phyloP scores from a whole-genome alignment of 2,888 invertebrate genomes.

The Melitaea athalia region DNA sequence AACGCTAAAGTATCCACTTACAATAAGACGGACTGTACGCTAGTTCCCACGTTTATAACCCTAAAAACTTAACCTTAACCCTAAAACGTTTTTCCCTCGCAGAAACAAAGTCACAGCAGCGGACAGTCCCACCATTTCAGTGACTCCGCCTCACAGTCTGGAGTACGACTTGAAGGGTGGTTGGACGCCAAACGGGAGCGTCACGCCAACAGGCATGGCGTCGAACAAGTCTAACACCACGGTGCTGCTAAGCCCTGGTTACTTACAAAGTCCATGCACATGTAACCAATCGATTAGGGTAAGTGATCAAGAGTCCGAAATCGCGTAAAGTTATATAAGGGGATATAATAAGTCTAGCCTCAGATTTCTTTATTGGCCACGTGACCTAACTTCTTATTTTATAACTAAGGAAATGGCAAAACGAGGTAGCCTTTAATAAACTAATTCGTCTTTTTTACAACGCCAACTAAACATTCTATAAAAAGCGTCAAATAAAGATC shows the following conservation, averaged over 20 bases:
- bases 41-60: no score
- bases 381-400: no score
- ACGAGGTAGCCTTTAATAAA: no score
- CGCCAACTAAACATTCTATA: no score
- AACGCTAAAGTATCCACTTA: no score
- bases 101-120: slow-evolving; percentile 72
- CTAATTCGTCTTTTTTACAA: no score
- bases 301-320: slow-evolving; percentile 26
- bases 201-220: slow-evolving; percentile 74
- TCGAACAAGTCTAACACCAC: slow-evolving; percentile 68
- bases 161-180: slow-evolving; percentile 73
- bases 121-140: slow-evolving; percentile 75
- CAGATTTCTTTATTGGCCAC: no score
- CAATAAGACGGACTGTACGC: no score
- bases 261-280: slow-evolving; percentile 73
- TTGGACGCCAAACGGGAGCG: slow-evolving; percentile 69
- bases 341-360: no score
- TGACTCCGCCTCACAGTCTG: slow-evolving; percentile 73
- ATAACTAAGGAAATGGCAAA: no score
- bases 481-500: no score
- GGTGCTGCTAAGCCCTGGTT: slow-evolving; percentile 72
- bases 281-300: slow-evolving; percentile 77
- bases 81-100: slow-evolving; percentile 31
- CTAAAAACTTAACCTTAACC: neutral
- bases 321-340: no score